Evolutionary conservation across 2,797 vertebrate species (phyloP).

Genomic region (Scolopax bukidnonensis): DNA sequence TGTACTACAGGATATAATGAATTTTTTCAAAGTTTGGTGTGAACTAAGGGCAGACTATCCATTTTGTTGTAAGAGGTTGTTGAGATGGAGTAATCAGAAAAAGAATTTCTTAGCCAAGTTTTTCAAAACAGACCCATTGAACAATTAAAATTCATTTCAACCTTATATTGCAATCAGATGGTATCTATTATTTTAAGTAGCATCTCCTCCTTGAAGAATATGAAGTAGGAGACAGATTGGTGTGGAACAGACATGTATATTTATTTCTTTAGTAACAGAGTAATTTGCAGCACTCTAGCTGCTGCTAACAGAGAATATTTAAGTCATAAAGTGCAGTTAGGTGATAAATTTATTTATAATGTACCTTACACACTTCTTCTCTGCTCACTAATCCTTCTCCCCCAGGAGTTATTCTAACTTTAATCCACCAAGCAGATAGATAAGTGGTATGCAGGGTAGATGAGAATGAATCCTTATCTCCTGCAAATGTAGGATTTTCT

Average conservation of each 20-base stretch:
- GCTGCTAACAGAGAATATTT: neutral
- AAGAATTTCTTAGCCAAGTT: neutral
- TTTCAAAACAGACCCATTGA: neutral
- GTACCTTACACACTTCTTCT: neutral
- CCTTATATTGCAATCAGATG: neutral
- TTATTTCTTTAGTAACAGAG: conserved; percentile 18
- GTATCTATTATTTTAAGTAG: neutral
- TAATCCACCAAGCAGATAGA: neutral
- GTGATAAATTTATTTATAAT: conserved; percentile 46
- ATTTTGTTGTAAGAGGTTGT: neutral
- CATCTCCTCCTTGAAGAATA: neutral
- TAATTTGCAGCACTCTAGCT: conserved; percentile 12
- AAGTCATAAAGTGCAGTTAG: conserved; percentile 36
- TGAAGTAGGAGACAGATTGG: neutral
- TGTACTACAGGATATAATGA: neutral
- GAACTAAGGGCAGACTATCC: neutral
- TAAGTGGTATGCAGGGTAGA: neutral
- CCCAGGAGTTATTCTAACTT: neutral
- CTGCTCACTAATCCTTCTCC: neutral
- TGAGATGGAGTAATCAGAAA: neutral
- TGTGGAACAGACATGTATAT: neutral
- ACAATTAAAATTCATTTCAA: neutral
- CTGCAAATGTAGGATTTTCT: neutral
- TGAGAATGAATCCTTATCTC: neutral
- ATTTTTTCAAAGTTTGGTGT: rapidly evolving